phyloP scores from a whole-genome alignment of 2,797 vertebrate species.

The Carcharodon carcharias region DNA sequence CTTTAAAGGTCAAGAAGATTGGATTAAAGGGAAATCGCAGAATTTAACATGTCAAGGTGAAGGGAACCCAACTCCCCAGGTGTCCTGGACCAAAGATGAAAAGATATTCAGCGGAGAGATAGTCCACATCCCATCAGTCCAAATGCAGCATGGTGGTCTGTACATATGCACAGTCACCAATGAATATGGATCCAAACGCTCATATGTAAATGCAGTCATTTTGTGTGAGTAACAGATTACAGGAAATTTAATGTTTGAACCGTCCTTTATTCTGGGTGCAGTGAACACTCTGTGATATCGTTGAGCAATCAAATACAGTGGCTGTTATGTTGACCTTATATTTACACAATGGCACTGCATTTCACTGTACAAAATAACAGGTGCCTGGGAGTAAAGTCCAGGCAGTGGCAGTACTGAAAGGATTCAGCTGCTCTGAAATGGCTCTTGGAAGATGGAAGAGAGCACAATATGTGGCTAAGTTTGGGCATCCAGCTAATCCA shows the following conservation, averaged over 20 bases:
- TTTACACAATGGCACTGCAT: background rate
- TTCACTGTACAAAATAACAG: background rate
- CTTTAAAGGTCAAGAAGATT: background rate
- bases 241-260: background rate
- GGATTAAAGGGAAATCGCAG: slow-evolving; percentile 19
- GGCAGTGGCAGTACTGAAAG: background rate
- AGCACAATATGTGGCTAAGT: background rate
- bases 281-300: too few species aligned
- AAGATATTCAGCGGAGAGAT: background rate
- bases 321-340: background rate
- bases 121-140: background rate
- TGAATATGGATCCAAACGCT: background rate
- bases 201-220: background rate
- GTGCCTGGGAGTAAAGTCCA: background rate
- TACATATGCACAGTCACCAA: background rate
- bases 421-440: background rate
- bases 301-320: background rate
- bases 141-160: background rate
- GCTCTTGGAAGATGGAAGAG: background rate
- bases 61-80: background rate
- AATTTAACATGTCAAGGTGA: background rate
- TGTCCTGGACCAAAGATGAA: background rate
- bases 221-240: background rate
- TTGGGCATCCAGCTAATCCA: background rate
- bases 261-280: background rate